Evolutionary conservation across 2,113 vertebrate species (phyloP).

Genomic region (Leptodactylus fuscus): DNA sequence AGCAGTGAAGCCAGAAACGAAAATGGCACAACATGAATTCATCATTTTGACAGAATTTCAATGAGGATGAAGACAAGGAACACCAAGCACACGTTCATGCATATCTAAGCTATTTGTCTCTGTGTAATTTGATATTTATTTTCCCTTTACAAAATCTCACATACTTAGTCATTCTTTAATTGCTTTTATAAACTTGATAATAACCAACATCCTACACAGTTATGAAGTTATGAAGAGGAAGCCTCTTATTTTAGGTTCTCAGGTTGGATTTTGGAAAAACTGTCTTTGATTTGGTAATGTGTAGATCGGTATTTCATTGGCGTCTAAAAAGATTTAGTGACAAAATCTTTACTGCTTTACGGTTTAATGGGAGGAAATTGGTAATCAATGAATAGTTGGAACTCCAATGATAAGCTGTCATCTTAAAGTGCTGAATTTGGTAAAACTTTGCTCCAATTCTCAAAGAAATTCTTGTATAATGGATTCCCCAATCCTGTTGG

Average conservation of each 20-base stretch:
- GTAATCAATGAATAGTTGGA: neutral
- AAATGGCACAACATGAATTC: conserved; percentile 59
- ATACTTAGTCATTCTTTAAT: conserved; percentile 54
- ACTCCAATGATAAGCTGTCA: too few species aligned
- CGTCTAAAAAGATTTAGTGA: neutral
- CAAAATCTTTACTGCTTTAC: neutral
- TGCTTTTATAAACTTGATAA: conserved; percentile 49
- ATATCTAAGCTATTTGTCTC: conserved; percentile 61
- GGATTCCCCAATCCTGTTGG: too few species aligned
- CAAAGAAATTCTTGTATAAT: too few species aligned
- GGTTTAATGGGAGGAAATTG: neutral
- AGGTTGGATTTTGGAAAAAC: neutral
- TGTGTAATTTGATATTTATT: conserved; percentile 57
- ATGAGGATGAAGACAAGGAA: conserved; percentile 46
- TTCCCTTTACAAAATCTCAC: conserved; percentile 49
- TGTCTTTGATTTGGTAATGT: neutral
- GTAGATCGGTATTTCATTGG: neutral
- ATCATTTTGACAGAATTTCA: conserved; percentile 60
- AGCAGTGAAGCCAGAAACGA: conserved; percentile 50
- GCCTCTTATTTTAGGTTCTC: neutral
- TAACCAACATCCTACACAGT: neutral
- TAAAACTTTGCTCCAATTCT: too few species aligned
- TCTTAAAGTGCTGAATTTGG: too few species aligned
- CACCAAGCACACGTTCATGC: conserved; percentile 59
- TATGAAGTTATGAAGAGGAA: neutral